phyloP scores from a whole-genome alignment of 2,113 vertebrate genomes.

The Clarias magur region DNA sequence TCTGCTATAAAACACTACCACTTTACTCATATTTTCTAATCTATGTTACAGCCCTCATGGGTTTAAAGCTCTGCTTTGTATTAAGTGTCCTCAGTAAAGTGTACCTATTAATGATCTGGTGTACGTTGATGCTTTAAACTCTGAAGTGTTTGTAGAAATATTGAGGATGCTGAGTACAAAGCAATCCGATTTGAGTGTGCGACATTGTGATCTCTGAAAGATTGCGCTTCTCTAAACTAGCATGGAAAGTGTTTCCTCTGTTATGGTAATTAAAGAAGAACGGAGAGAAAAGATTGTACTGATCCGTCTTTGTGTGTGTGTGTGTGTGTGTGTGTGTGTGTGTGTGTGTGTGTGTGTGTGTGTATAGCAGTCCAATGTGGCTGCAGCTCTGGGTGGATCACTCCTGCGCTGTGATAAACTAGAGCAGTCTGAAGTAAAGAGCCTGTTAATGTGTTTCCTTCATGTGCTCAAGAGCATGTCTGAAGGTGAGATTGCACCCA shows the following conservation, averaged over 20 bases:
- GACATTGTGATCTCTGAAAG: not conserved
- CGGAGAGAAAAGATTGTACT: not conserved
- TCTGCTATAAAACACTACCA: slow-evolving; percentile 40
- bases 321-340: not conserved
- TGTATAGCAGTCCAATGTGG: slow-evolving; percentile 77
- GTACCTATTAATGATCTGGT: not conserved
- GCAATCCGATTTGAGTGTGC: not conserved
- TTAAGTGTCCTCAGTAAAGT: not conserved
- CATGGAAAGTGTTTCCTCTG: not conserved
- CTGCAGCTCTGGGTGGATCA: slow-evolving; percentile 79
- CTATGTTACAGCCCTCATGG: not conserved
- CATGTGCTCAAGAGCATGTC: slow-evolving; percentile 98
- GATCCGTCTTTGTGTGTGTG: not conserved
- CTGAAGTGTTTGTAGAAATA: not conserved
- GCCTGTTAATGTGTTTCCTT: slow-evolving; percentile 94
- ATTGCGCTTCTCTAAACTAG: not conserved
- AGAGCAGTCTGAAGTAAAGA: slow-evolving; percentile 94
- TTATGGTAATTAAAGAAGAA: not conserved
- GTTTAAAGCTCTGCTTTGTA: slow-evolving; percentile 2
- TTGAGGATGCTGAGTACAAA: slow-evolving; percentile 4
- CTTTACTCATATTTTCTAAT: not conserved
- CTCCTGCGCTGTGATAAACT: slow-evolving; percentile 93
- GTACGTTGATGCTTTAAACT: not conserved
- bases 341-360: not conserved
- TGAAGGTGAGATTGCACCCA: slow-evolving; percentile 78